Base-by-base conservation (phyloP, 2,888 invertebrate genomes). In the Nipponacmea schrenckii region DNA sequence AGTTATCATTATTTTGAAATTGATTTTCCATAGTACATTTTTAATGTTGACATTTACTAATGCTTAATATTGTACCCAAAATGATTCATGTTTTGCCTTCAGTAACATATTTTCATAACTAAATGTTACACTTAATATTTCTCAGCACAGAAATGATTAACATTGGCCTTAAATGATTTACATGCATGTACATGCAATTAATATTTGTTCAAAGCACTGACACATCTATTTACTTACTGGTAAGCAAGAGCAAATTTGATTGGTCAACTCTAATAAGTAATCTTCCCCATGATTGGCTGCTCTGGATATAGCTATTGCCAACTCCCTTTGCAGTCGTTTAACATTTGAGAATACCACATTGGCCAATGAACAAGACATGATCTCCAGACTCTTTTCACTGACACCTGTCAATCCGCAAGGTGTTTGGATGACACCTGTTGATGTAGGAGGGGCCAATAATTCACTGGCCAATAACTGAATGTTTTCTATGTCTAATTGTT, bases 401-500 rank as follows among this genome's bases (percentile, higher is more conserved):
- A 27, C 20, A 68, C 20, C 12, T 31, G 14, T 56, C 24, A 24
- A 72, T 67, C 63, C 24, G 15, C 39, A 78, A 17, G 77, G 72
- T 12, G 81, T 81, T 45, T 74, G 75, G 20, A 87, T 80, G n/a
- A 83, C 81, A 1, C 88, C 86, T 67, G 84, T 82, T 4, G 85
- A 82, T 70, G 82, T 84, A 1, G 87, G 85, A 3, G 84, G 77
- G 20, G 83, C 74, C 39, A 87, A 75, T 56, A 87, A 77, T 67
- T 86, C 85, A 72, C 87, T 85, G 7, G 88, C 88, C 63, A 89
- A 75, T 62, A 89, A 82, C 81, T 88, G 87, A 7, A 88, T 85
- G 74, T 89, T 89, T 74, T 89, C 89, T 44, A 89, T 82, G 75
- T 89, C 88, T 63, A 89, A 82, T 68, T 89, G 86, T 78, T 87